phyloP scores from a whole-genome alignment of 2,888 invertebrate genomes.

The Eurytoma adleriae region DNA sequence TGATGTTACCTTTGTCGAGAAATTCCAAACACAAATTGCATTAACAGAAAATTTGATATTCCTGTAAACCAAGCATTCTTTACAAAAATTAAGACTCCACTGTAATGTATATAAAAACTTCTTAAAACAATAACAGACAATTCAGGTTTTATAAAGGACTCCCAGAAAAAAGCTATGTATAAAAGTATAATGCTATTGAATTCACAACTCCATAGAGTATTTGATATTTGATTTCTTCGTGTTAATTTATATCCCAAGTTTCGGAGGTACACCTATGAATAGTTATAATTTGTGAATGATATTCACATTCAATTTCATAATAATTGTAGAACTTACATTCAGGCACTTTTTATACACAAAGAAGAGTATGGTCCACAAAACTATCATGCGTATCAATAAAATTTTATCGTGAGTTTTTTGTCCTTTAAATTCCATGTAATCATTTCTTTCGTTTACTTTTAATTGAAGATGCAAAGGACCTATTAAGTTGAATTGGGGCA shows the following conservation, averaged over 20 bases:
- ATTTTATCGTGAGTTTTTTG: slow-evolving; percentile 33
- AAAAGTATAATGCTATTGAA: slow-evolving; percentile 41
- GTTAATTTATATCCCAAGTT: slow-evolving; percentile 32
- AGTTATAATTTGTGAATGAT: slow-evolving; percentile 6
- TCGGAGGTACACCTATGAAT: slow-evolving; percentile 40
- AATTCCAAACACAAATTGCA: slow-evolving; percentile 47
- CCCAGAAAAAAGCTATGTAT: slow-evolving; percentile 46
- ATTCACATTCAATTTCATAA: background rate
- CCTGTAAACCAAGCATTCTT: slow-evolving; percentile 38
- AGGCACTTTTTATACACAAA: slow-evolving; percentile 56
- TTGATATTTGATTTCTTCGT: slow-evolving; percentile 31
- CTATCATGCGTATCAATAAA: slow-evolving; percentile 38
- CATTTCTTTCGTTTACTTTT: slow-evolving; percentile 36
- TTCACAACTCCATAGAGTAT: slow-evolving; percentile 46
- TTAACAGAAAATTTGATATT: slow-evolving; percentile 45
- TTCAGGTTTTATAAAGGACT: slow-evolving; percentile 34
- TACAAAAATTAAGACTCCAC: slow-evolving; percentile 30
- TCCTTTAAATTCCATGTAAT: slow-evolving; percentile 8
- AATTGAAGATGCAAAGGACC: slow-evolving; percentile 36
- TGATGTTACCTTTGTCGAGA: slow-evolving; percentile 39
- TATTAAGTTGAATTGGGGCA: slow-evolving; percentile 27
- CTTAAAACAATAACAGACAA: slow-evolving; percentile 38
- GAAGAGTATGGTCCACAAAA: slow-evolving; percentile 52
- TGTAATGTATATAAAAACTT: slow-evolving; percentile 52
- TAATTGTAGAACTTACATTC: slow-evolving; percentile 51